Percentiles rank a stretch among this genome's conserved stretches.
Evolutionary conservation across 2,113 vertebrate genomes (phyloP).

Genomic region (Egretta garzetta): DNA sequence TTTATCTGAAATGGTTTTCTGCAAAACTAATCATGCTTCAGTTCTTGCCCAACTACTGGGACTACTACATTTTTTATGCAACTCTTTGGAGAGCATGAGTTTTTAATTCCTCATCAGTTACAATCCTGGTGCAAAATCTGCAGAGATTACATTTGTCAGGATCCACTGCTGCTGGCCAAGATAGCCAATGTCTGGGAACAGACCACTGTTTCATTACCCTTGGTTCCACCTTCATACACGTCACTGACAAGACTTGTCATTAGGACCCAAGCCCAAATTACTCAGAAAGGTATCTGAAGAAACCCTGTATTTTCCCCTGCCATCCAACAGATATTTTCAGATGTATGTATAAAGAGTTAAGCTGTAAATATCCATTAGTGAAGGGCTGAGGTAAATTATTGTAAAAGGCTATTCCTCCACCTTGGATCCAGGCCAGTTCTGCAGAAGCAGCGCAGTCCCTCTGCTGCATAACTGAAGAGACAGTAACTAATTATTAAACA

Average conservation of each 20-base stretch:
- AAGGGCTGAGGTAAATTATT: background rate
- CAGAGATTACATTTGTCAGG: background rate
- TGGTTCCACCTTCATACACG: background rate
- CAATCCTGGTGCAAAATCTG: background rate
- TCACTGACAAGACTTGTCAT: background rate
- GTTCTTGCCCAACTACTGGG: background rate
- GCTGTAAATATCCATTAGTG: background rate
- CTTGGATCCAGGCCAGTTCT: background rate
- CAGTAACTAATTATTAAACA: background rate
- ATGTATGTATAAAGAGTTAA: background rate
- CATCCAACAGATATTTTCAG: background rate
- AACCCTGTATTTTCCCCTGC: background rate
- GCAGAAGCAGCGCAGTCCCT: background rate
- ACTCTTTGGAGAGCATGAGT: background rate
- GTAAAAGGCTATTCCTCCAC: background rate
- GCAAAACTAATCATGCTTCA: background rate
- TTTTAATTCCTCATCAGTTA: background rate
- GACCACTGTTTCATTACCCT: fast-evolving
- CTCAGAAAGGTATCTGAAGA: background rate
- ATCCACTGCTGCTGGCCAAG: background rate
- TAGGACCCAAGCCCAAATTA: background rate
- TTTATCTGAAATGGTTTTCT: background rate
- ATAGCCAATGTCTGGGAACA: background rate
- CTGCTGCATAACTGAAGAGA: background rate
- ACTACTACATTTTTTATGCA: background rate